phyloP scores from a whole-genome alignment of 2,888 invertebrate species.

The Plutella xylostella region DNA sequence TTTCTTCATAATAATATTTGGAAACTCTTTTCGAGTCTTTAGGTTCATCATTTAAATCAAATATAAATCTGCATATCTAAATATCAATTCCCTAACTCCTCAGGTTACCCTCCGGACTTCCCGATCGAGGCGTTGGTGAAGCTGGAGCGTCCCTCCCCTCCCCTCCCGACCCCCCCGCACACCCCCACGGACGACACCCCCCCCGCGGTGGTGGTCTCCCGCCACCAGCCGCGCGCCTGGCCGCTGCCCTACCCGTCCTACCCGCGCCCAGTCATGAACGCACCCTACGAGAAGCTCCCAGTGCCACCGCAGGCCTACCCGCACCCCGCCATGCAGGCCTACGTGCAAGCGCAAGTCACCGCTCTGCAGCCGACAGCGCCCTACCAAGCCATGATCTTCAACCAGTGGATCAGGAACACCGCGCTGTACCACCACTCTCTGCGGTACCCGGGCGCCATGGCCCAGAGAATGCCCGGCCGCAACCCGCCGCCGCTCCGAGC shows the following conservation, averaged over 20 bases:
- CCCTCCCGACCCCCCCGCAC: conserved; percentile 78
- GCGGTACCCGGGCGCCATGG: conserved; percentile 60
- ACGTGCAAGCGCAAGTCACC: conserved; percentile 59
- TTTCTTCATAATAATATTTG: no score
- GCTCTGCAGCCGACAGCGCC: conserved; percentile 56
- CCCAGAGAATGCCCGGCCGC: conserved; percentile 60
- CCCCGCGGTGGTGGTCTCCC: conserved; percentile 56
- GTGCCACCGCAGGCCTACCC: conserved; percentile 30
- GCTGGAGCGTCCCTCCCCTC: conserved; percentile 70
- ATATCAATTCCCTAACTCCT: not conserved
- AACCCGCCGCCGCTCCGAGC: conserved; percentile 68
- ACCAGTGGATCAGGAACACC: conserved; percentile 81
- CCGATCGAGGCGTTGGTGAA: conserved; percentile 70
- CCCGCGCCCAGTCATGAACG: conserved; percentile 45
- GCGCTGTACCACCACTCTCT: conserved; percentile 74
- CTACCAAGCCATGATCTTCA: conserved; percentile 74
- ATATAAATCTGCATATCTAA: no score
- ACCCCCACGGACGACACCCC: conserved; percentile 76
- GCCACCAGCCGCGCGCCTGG: conserved; percentile 46
- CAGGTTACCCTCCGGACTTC: conserved; percentile 72
- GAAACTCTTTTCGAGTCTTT: no score
- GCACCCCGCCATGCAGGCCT: conserved; percentile 53
- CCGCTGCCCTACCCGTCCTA: conserved; percentile 46
- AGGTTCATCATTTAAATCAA: no score
- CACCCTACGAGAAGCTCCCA: conserved; percentile 51